Base-by-base conservation (phyloP, 2,797 vertebrate genomes). In the Sebastes ruberrimus region DNA sequence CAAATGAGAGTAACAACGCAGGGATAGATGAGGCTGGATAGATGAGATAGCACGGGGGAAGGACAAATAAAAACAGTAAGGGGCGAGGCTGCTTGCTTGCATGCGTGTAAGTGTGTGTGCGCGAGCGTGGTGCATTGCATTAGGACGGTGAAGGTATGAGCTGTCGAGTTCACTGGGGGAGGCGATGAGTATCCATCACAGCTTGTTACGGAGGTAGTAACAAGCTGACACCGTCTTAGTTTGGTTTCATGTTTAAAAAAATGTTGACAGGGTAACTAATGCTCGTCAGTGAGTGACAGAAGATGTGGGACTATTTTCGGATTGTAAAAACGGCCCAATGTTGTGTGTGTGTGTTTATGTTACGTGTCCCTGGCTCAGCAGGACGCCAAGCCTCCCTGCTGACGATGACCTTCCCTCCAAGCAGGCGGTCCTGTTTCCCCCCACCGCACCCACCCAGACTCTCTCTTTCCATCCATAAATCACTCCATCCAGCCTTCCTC, bases 341-440 rank as follows among this genome's bases (percentile, higher is more conserved):
- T 38, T 49, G 30, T 13, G 28, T 25, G 55, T 70, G 20, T 61
- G 76, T 67, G 67, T 77, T 32, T 75, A 22, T 74, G 77, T 20
- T 59, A 74, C 10, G 23, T 52, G 77, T 85, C 59, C 32, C 75
- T n/a, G 59, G 22, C 85, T 74, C 86, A 85, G 91, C 85, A 74
- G 75, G 89, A 78, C 38, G 60, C 78, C 78, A 67, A 20, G 55
- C 74, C 85, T 80, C 84, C 89, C 83, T 38, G 84, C 87, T 89
- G 88, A 79, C 75, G 74, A 0, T 90, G 87, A 93, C 91, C 91
- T 92, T 92, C 87, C 73, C 74, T 86, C 84, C 30, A 65, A 87
- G 89, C 87, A 74, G 84, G 82, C 78, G 55, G 74, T 62, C 78
- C 74, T 42, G 53, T 81, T 84, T 72, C 63, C 35, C 61, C 76